Evolutionary conservation across 1,140 invertebrate species (phyloP), one percentile per base, ranked within the genome.

Genomic region (Brachionus manjavacas): DNA sequence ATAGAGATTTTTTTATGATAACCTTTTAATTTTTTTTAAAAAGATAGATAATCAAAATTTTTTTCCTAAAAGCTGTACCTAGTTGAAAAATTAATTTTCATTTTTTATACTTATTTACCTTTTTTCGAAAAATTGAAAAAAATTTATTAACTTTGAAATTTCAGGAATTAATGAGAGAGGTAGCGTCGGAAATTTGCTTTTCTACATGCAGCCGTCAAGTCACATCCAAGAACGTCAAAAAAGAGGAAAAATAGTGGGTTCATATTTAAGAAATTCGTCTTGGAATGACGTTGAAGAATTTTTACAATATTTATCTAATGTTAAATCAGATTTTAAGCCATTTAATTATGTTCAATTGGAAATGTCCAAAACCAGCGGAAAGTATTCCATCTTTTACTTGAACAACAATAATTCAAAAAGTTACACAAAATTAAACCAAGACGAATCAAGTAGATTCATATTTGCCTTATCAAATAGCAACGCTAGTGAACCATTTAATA

Each of bases 81-180:
- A 35, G 2, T 0, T 4, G 28, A 31, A 31, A 31, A 3, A 28
- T 28, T 28, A n/a, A n/a, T 28, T 28, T 28, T 28, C 1, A 28
- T 28, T 28, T 28, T 28, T n/a, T n/a, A n/a, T n/a, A n/a, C n/a
- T n/a, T n/a, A n/a, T 31, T 31, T 31, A 3, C 28, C 28, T 31
- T 4, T 35, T 35, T 35, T 7, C 4, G 31, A 35, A 35, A 35
- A 35, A 6, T 7, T 6, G 7, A 35, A 35, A 35, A 35, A 35
- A 35, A 35, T 35, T 0, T 35, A 7, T 35, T 35, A 0, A 55
- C 11, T 64, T 16, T 7, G 16, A 12, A 9, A 2, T 81, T 68
- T 39, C 39, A 81, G 79, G 35, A 14, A 81, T 81, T 31, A 81
- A 81, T 68, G 79, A 81, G n/a, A 60, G 52, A 60, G 79, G 79